These are phyloP conservation scores for Trissolcus japonicus DNA, from an alignment of 2,888 invertebrate genomes.

Conservation along the genomic window DNA sequence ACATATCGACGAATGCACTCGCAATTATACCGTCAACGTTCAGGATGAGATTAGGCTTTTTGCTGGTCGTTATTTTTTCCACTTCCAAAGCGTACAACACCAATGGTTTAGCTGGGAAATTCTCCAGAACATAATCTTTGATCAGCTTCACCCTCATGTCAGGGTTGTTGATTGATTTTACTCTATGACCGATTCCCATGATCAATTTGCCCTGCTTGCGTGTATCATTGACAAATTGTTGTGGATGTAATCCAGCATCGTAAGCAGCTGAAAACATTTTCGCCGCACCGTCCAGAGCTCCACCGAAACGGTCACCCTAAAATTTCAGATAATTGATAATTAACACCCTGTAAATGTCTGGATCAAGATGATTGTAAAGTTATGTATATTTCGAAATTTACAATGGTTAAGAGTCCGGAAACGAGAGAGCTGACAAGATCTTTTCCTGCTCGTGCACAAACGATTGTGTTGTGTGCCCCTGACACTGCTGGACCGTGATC, in stretches of 20 bases:
- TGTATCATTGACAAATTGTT: conserved; percentile 99
- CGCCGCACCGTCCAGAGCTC: conserved; percentile 98
- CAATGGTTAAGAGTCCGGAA: conserved; percentile 97
- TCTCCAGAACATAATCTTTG: conserved; percentile 94
- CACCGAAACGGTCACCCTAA: conserved; percentile 98
- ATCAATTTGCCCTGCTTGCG: conserved; percentile 97
- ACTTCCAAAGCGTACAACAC: conserved; percentile 97
- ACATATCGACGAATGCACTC: conserved; percentile 96
- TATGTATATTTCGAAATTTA: conserved; percentile 76
- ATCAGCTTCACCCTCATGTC: conserved; percentile 98
- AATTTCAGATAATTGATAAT: not conserved
- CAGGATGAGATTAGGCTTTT: conserved; percentile 99
- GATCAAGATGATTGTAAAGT: not conserved
- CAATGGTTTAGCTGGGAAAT: conserved; percentile 96
- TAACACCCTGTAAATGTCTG: not conserved
- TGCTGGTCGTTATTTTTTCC: conserved; percentile 98
- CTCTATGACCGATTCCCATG: conserved; percentile 98
- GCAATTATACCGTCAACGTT: conserved; percentile 99
- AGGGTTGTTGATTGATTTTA: conserved; percentile 97
- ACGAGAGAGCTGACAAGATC: conserved; percentile 97
- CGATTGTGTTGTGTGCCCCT: conserved; percentile 99
- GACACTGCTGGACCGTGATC: conserved; percentile 99
- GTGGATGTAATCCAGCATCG: conserved; percentile 94
- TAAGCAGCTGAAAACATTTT: conserved; percentile 97
- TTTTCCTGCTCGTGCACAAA: conserved; percentile 97